phyloP scores from a whole-genome alignment of 1,140 invertebrate genomes.

The Leptopilina clavipes region DNA sequence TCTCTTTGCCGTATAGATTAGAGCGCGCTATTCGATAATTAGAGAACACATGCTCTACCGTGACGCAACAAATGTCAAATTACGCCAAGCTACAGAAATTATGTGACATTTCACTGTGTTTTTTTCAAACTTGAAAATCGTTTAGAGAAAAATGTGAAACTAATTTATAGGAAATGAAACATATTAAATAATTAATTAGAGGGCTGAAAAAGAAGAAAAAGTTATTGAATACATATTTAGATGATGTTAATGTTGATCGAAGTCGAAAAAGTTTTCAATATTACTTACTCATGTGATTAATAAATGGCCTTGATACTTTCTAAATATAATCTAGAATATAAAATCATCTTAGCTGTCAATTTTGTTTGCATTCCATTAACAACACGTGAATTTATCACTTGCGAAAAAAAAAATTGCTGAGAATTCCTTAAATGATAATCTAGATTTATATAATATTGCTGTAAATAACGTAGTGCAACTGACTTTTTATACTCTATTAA shows the following conservation, averaged over 20 bases:
- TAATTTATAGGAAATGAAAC: too few species aligned
- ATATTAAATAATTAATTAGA: too few species aligned
- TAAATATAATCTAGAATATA: constrained; percentile 6
- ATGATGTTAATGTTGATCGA: background rate
- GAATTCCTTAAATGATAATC: constrained; percentile 7
- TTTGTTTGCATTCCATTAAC: constrained; percentile 1
- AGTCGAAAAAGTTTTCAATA: background rate
- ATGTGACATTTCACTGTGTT: background rate
- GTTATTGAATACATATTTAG: too few species aligned
- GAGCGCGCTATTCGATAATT: constrained; percentile 20
- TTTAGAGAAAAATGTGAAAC: too few species aligned
- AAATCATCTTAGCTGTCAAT: background rate
- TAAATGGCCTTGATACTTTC: constrained; percentile 15
- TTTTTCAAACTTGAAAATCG: background rate
- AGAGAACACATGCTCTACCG: constrained; percentile 18
- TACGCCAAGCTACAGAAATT: background rate
- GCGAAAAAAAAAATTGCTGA: background rate
- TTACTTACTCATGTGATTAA: background rate
- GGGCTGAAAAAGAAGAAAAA: too few species aligned
- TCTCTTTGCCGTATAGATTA: background rate
- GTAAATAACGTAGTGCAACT: background rate
- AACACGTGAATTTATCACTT: background rate
- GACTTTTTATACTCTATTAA: background rate
- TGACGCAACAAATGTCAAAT: constrained; percentile 10
- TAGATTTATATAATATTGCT: background rate